Evolutionary conservation across 1,140 invertebrate species (phyloP).

Genomic region (Physella acuta): DNA sequence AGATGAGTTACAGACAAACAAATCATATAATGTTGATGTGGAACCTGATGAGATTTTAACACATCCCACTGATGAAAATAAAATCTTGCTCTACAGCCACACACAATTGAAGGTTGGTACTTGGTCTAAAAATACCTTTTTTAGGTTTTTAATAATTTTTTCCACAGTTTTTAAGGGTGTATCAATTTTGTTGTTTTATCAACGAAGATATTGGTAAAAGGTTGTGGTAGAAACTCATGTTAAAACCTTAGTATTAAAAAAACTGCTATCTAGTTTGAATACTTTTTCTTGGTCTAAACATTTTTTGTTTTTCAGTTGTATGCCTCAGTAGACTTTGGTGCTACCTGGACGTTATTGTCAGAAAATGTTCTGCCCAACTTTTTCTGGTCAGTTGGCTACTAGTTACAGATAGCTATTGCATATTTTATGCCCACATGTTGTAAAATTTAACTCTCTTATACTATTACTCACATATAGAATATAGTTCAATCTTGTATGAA

Average conservation of each 20-base stretch:
- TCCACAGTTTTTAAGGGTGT: background rate
- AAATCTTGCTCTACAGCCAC: slow-evolving; percentile 16
- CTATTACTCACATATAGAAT: too few species aligned
- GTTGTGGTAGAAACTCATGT: background rate
- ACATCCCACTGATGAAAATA: slow-evolving; percentile 12
- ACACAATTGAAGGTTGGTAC: slow-evolving; percentile 12
- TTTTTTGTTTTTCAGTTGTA: slow-evolving; percentile 71
- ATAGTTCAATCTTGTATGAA: too few species aligned
- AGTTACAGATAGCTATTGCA: too few species aligned
- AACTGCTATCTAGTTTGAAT: too few species aligned
- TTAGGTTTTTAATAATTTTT: background rate
- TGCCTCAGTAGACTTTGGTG: slow-evolving; percentile 73
- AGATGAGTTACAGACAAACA: background rate
- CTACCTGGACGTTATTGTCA: slow-evolving; percentile 69
- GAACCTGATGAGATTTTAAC: slow-evolving; percentile 14
- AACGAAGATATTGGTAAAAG: background rate
- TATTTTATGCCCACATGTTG: too few species aligned
- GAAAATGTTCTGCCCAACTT: slow-evolving; percentile 73
- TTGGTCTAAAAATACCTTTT: too few species aligned
- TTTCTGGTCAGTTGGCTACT: slow-evolving; percentile 68
- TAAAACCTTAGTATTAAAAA: background rate
- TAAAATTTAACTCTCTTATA: too few species aligned
- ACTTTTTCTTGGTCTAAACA: too few species aligned
- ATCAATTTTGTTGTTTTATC: background rate
- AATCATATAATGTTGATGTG: background rate